Base-by-base conservation (phyloP, 2,888 invertebrate species). In the Creontiades dilutus region DNA sequence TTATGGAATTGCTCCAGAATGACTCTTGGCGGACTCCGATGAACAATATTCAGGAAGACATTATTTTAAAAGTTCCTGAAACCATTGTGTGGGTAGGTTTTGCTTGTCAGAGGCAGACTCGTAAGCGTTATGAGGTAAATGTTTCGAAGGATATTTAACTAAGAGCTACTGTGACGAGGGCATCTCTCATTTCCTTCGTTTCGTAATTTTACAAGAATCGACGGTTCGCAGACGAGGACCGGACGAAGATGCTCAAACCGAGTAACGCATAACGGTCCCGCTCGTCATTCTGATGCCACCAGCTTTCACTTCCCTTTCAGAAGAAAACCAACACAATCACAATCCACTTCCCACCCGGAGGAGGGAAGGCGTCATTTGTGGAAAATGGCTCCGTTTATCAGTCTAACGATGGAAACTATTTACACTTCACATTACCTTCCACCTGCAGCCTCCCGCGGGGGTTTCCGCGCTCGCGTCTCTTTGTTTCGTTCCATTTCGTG, bases 301-400 rank as follows among this genome's bases (percentile, higher is more conserved):
- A 68, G 68, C 68, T 68, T 68, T 68, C 68, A 68, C 68, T 68
- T 68, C 68, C 68, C 68, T 68, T 68, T 68, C 27, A 68, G 68
- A 68, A 68, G 68, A 68, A 68, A 68, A 68, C 68, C 68, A 23
- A 23, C 23, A 68, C 68, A 68, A 68, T 68, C 68, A 27, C 68
- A 68, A 68, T 68, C 68, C 23, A 19, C 68, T 68, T 68, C 68
- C 23, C 68, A 68, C 23, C 23, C 68, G 19, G 14, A n/a, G 57
- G 57, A n/a, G n/a, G 19, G 61, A 11, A 23, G 5, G 5, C 52
- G 52, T 52, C 27, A 23, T 23, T 68, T 68, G 23, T 2, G 23
- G 68, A 23, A 57, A 68, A 68, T 23, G 68, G 68, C 23, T 5
- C 68, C 68, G 68, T 68, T 68, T 68, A 68, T 68, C 68, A 68